Conservation (phyloP, 2,113 vertebrate species). For the Urocitellus parryii region DNA sequence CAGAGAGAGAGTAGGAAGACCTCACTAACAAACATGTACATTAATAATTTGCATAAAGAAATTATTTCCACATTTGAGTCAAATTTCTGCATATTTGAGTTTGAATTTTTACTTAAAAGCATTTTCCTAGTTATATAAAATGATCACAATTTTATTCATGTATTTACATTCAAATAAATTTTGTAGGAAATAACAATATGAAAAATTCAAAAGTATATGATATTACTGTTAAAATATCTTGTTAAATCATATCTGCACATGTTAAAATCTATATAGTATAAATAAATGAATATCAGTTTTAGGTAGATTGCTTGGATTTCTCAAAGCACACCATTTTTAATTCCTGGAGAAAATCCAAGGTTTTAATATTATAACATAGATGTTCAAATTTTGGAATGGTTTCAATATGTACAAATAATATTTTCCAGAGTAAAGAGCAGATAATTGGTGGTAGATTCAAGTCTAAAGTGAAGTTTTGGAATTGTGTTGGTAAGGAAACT, state of each 20-base stretch:
- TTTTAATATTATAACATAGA: not conserved
- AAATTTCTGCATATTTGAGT: not conserved
- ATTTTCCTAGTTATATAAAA: conserved; percentile 1
- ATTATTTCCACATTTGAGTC: not conserved
- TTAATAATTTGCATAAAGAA: not conserved
- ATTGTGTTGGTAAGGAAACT: not conserved
- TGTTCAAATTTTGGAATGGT: not conserved
- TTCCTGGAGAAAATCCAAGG: not conserved
- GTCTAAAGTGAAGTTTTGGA: not conserved
- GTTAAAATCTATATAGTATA: not conserved
- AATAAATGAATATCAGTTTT: not conserved
- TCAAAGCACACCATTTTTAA: not conserved
- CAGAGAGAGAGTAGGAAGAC: not conserved
- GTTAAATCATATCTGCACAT: not conserved
- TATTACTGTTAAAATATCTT: not conserved
- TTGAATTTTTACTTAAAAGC: conserved; percentile 28
- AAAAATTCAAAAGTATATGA: conserved; percentile 1
- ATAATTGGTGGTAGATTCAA: not conserved
- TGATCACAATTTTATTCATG: not conserved
- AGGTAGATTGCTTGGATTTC: not conserved
- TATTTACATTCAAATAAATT: conserved; percentile 13
- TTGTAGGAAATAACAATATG: conserved; percentile 21
- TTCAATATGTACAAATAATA: not conserved
- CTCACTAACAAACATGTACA: not conserved
- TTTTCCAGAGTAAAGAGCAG: not conserved